Conservation (phyloP, 2,113 vertebrate genomes). For the Pseudopodoces humilis region DNA sequence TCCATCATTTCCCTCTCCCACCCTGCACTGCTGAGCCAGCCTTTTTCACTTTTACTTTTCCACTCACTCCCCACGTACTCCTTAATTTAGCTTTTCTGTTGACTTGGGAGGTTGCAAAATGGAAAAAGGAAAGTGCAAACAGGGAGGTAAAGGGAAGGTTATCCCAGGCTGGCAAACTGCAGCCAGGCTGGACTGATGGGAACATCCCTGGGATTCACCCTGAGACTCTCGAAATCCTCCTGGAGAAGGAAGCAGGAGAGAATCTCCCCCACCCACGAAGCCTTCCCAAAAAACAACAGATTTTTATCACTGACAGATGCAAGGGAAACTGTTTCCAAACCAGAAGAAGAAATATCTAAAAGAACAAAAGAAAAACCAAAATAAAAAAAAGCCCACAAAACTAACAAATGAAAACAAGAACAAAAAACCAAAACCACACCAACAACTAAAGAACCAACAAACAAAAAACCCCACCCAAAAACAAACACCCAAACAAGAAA, state of each 20-base stretch:
- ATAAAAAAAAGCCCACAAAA: background rate
- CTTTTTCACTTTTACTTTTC: background rate
- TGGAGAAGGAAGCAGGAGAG: background rate
- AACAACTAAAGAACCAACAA: too few relatives aligned
- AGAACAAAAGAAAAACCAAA: too few relatives aligned
- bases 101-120: background rate
- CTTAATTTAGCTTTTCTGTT: slow-evolving; percentile 49
- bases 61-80: background rate
- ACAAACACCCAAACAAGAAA: too few relatives aligned
- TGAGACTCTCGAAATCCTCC: background rate
- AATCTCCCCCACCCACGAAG: background rate
- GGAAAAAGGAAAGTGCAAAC: slow-evolving; percentile 13
- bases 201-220: background rate
- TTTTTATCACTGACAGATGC: background rate
- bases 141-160: background rate
- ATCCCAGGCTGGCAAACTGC: background rate
- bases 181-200: background rate
- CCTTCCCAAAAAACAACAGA: background rate
- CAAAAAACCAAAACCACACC: background rate
- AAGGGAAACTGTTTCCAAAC: background rate
- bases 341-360: background rate
- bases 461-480: too few relatives aligned
- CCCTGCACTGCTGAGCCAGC: background rate
- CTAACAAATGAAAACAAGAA: background rate
- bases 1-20: background rate